Percentiles rank a stretch among this genome's conserved stretches.
These are phyloP conservation scores for Selenia dentaria DNA, from an alignment of 2,888 invertebrate species.

Conservation along the genomic window DNA sequence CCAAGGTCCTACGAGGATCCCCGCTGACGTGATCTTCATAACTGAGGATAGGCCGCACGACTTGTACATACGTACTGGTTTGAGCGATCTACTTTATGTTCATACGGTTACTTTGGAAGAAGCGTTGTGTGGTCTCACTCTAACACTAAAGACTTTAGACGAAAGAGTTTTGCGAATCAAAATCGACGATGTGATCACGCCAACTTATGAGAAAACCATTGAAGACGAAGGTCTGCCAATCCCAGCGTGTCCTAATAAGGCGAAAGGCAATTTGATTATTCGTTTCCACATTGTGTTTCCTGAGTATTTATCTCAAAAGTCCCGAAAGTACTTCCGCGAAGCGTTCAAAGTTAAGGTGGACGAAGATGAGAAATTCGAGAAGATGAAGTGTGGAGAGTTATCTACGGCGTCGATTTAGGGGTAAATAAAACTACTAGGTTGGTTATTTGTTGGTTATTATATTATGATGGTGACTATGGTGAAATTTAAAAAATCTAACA, in stretches of 20 bases:
- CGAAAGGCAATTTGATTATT: conserved; percentile 88
- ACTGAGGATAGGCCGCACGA: conserved; percentile 89
- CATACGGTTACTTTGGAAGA: conserved; percentile 87
- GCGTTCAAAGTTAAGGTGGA: conserved; percentile 65
- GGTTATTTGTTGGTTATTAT: too few species aligned
- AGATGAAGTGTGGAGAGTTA: conserved; percentile 64
- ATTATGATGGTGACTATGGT: too few species aligned
- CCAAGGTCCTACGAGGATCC: conserved; percentile 89
- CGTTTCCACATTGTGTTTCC: conserved; percentile 83
- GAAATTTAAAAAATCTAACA: too few species aligned
- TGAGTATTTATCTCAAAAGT: conserved; percentile 69
- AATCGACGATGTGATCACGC: conserved; percentile 89
- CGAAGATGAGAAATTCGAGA: conserved; percentile 63
- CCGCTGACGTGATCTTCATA: conserved; percentile 91
- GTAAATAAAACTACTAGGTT: too few species aligned
- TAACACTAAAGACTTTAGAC: conserved; percentile 89
- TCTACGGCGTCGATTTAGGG: conserved; percentile 48
- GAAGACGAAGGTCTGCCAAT: conserved; percentile 90
- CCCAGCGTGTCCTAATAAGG: conserved; percentile 82
- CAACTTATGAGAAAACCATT: conserved; percentile 88
- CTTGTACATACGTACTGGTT: conserved; percentile 85
- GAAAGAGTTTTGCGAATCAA: conserved; percentile 87
- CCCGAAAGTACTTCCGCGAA: conserved; percentile 67
- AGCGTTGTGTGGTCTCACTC: conserved; percentile 88
- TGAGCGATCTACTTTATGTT: conserved; percentile 87